These are phyloP conservation scores for Leptatherina wallacei DNA, from an alignment of 2,797 vertebrate species.

Conservation along the genomic window DNA sequence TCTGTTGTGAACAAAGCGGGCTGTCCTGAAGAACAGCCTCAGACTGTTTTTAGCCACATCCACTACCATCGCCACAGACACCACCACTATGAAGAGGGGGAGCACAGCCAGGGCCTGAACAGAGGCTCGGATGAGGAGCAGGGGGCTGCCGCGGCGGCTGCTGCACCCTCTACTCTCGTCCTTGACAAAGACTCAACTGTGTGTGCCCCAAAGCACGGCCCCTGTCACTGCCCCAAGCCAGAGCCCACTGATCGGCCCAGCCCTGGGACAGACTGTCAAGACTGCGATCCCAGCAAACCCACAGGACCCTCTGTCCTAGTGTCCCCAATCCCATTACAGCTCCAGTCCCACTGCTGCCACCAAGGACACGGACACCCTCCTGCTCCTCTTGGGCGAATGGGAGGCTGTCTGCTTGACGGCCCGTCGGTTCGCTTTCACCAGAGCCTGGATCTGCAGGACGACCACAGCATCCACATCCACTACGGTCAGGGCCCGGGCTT, in stretches of 20 bases:
- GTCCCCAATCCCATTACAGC: constrained; percentile 70
- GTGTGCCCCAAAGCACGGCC: constrained; percentile 68
- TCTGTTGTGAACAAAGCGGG: constrained; percentile 82
- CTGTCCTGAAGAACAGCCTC: constrained; percentile 80
- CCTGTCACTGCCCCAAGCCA: constrained; percentile 79
- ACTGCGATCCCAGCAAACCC: constrained; percentile 57
- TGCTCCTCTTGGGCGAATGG: constrained; percentile 76
- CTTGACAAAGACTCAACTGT: constrained; percentile 76
- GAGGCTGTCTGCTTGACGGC: constrained; percentile 79
- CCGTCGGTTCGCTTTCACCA: constrained; percentile 81
- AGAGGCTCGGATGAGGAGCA: constrained; percentile 83
- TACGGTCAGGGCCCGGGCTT: constrained; percentile 78
- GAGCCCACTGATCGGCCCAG: constrained; percentile 71
- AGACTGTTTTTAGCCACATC: constrained; percentile 90
- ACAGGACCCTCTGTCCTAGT: constrained; percentile 64
- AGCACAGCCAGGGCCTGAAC: constrained; percentile 72
- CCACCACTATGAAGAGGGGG: constrained; percentile 89
- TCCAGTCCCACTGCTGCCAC: constrained; percentile 80
- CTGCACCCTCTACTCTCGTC: constrained; percentile 38
- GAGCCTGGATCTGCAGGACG: constrained; percentile 82
- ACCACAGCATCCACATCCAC: constrained; percentile 82
- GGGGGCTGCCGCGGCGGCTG: constrained; percentile 46
- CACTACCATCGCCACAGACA: constrained; percentile 95
- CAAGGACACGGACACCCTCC: constrained; percentile 76
- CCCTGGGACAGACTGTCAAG: constrained; percentile 70